Base-by-base conservation (phyloP, 2,797 vertebrate species). In the Babyrousa celebensis region DNA sequence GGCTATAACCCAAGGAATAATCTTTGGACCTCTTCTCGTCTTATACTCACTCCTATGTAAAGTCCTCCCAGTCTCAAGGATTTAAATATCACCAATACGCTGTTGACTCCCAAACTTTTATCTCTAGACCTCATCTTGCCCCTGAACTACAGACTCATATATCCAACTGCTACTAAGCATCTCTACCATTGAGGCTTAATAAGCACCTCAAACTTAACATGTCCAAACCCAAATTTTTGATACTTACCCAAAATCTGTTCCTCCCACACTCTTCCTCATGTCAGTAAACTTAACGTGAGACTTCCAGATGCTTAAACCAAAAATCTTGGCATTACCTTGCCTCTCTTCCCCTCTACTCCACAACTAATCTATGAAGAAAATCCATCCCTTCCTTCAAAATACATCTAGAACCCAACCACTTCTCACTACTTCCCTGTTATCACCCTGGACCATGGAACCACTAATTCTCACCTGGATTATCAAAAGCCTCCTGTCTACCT, bases 1-100 rank as follows among this genome's bases (percentile, higher is more conserved):
- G 32, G 17, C 2, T 92, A 36, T 83, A 68, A 65, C 23, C 10
- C 52, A 74, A 75, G 27, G 86, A 43, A 80, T 56, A 85, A 90
- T 75, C 72, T 60, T 71, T 89, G 58, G 12, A 82, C 10, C 58
- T 40, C 12, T 29, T 48, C 36, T 87, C 58, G 70, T 80, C 79
- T 80, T 65, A 94, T 58, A 87, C 8, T 75, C 32, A 89, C 52
- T 94, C 36, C 67, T 48, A 36, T 32, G n/a, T 87, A 43, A 92
- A 87, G 25, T 71, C 82, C 71, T 87, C 25, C 6, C 36, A 79
- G 2, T 78, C 70, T 68, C 21, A 27, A 74, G n/a, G 40, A 65
- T 36, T 36, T 36, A 36, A 36, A 36, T 36, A 36, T 36, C 36
- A 36, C 36, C 36, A 36, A 36, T 36, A 80, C 65, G 6, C 43